Evolutionary conservation across 2,888 invertebrate genomes (phyloP), one percentile per base, ranked within the genome.

Genomic region (Heterodera filipjevi): DNA sequence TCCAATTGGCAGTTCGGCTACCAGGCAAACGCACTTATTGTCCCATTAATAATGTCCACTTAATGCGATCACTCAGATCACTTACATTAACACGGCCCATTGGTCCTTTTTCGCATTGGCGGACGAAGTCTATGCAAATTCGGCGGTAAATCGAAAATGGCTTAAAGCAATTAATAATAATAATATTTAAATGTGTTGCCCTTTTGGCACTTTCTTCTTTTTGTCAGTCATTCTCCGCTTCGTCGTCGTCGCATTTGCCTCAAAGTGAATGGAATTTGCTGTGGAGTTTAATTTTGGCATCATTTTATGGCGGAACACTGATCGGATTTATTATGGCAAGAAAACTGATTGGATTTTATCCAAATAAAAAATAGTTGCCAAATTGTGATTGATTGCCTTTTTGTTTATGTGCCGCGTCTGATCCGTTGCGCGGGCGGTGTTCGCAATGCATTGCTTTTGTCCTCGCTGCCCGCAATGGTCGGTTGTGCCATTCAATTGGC

Each of bases 1-100:
- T 83, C 87, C 80, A 88, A 88, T 78, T 88, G 87, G 87, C 87
- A 87, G 71, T 88, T 88, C 82, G 88, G 87, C 44, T 88, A 86
- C 81, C 87, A 87, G 85, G 87, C 72, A 59, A 59, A 59, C 27
- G 39, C 39, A 39, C 6, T 39, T 39, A 39, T 39, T 39, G 39
- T 10, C 39, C 39, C 6, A 39, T 39, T 39, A 39, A 39, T 39
- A 10, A 39, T 53, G n/a, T 12, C 53, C 32, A 74, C n/a, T n/a
- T n/a, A n/a, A n/a, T n/a, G n/a, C n/a, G n/a, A n/a, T n/a, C n/a
- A n/a, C n/a, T n/a, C 81, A 88, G 87, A 88, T 88, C 79, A 88
- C 87, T 59, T 88, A 88, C 83, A 86, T 88, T 75, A 88, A 88
- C 83, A 87, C 88, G 66, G 86, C 88, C n/a, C 32, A 81, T 66